Base-by-base conservation (phyloP, 1,140 invertebrate genomes). In the Heliconius eleuchia region DNA sequence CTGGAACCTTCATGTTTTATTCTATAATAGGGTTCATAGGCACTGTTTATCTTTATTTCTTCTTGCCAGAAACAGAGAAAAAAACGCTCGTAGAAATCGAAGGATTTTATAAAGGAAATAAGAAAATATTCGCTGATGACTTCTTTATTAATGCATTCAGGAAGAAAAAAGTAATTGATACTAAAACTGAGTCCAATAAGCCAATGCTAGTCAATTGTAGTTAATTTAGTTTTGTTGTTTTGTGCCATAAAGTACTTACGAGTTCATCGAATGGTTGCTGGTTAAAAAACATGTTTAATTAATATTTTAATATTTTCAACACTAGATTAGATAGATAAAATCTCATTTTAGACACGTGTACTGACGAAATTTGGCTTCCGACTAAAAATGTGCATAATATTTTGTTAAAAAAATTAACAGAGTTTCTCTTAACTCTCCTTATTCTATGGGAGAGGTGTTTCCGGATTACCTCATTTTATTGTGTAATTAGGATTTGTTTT, bases 51-150 rank as follows among this genome's bases (percentile, higher is more conserved):
- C 89, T 97, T 27, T 96, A 96, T 79, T 94, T 96, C 57, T 96
- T 96, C 79, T 89, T 98, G 46, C 97, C 98, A 4, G 97, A 98
- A 92, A 98, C 97, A 0, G 97, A 97, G 90, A 96, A 96, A 13
- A 97, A 96, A 84, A 95, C 95, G 13, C 92, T 98, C 73, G 95
- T 96, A 81, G 97, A 98, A 91, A 97, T 98, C 71, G 96, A 96
- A 86, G 91, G 82, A 0, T 92, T 80, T 71, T 94, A 92, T 78
- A 92, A 93, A 82, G 87, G 93, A 16, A 85, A 88, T 74, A 85
- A 79, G 30, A 92, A 86, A 73, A 91, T 94, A 82, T 94, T 93
- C 27, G 93, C 93, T 0, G 82, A 94, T 50, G 93, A 94, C 80
- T 90, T 90, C 71, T 83, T 93, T 1, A 93, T 94, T 27, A 94